These are phyloP conservation scores for Anthopleura xanthogrammica DNA, from an alignment of 92 coral and sea anemone genomes.

Conservation along the genomic window DNA sequence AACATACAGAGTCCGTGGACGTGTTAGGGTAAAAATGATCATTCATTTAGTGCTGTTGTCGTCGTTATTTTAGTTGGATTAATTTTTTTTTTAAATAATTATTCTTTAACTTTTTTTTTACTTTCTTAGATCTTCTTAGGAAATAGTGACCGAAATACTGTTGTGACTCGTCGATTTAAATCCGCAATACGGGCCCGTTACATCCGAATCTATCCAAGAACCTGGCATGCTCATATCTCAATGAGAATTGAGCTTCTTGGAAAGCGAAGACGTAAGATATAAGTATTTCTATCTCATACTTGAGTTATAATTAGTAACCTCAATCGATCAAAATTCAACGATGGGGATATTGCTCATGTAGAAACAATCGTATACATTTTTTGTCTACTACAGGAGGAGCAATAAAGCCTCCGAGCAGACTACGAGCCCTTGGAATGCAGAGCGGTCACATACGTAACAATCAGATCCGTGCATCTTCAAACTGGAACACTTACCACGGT, in stretches of 20 bases:
- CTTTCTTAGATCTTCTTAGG: slow-evolving; percentile 44
- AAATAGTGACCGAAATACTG: slow-evolving; percentile 47
- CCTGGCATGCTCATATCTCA: slow-evolving; percentile 51
- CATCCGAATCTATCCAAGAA: slow-evolving; percentile 37
- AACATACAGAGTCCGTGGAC: slow-evolving; percentile 41
- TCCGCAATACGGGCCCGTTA: slow-evolving; percentile 47
- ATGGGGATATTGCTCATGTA: too few species aligned
- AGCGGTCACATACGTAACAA: too few species aligned
- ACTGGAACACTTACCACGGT: background rate
- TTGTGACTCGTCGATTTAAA: slow-evolving; percentile 34
- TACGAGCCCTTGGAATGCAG: too few species aligned
- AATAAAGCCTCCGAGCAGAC: too few species aligned
- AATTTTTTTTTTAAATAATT: background rate
- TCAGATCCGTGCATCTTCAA: slow-evolving; percentile 12
- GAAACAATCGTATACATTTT: too few species aligned
- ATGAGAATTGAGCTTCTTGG: slow-evolving; percentile 60
- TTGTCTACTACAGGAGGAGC: too few species aligned
- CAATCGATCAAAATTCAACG: too few species aligned
- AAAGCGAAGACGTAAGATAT: slow-evolving; percentile 40
- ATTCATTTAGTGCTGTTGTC: background rate
- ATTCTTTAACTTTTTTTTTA: background rate
- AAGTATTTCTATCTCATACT: background rate
- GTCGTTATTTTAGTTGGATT: background rate
- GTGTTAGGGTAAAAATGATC: slow-evolving; percentile 24
- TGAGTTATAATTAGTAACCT: too few species aligned